Percentiles rank a stretch among this genome's conserved stretches.
These are phyloP conservation scores for Stenchaetothrips biformis DNA, from an alignment of 2,888 invertebrate species.

Conservation along the genomic window DNA sequence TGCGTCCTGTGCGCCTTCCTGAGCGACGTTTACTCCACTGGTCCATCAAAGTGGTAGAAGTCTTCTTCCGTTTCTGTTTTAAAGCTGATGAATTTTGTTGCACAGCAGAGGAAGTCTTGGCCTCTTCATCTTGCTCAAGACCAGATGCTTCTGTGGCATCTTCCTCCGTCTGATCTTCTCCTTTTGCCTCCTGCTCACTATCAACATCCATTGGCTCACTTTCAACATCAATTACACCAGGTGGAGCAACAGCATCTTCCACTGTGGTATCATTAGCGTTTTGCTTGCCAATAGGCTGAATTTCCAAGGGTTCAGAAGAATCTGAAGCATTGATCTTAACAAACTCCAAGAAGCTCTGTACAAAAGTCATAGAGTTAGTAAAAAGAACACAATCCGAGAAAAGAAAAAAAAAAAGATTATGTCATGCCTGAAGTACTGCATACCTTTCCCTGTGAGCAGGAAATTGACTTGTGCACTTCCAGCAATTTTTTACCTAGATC, in stretches of 20 bases:
- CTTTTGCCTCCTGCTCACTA: slow-evolving; percentile 3
- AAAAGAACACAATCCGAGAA: not conserved
- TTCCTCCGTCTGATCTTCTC: slow-evolving; percentile 4
- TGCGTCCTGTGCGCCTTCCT: not conserved
- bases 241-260: not conserved
- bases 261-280: not conserved
- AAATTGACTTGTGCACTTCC: not conserved
- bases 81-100: not conserved
- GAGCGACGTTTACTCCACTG: not conserved
- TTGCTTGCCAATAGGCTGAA: not conserved
- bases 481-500: not conserved
- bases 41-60: not conserved
- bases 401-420: not conserved
- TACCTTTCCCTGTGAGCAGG: not conserved
- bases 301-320: not conserved
- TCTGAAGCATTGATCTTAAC: not conserved
- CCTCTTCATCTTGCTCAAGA: not conserved
- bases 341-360: not conserved
- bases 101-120: not conserved
- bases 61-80: not conserved
- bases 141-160: slow-evolving; percentile 4
- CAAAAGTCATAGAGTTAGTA: not conserved
- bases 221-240: not conserved
- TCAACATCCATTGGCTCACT: not conserved
- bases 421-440: not conserved